Percentiles rank a stretch among this genome's conserved stretches.
Conservation (phyloP, 2,888 invertebrate species). For the Coecobrya sp. region DNA sequence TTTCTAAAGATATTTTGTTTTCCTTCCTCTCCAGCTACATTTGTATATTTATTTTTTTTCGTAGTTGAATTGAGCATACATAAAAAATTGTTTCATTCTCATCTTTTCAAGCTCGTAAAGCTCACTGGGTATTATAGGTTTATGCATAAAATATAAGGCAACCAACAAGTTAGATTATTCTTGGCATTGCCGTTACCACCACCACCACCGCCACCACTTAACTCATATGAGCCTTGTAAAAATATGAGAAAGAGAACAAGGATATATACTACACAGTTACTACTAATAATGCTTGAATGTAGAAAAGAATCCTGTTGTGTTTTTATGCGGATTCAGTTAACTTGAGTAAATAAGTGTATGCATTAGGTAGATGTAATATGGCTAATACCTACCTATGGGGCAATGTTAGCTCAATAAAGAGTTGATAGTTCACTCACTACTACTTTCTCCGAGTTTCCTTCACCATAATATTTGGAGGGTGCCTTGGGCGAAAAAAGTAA, state of each 20-base stretch:
- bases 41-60: slow-evolving; percentile 30
- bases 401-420: slow-evolving; percentile 2
- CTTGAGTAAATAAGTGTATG: slow-evolving; percentile 52
- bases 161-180: slow-evolving; percentile 78
- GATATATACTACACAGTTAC: neutral
- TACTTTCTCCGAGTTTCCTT: neutral
- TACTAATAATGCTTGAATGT: neutral
- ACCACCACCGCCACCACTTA: slow-evolving; percentile 18
- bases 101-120: slow-evolving; percentile 34
- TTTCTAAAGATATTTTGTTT: slow-evolving; percentile 30
- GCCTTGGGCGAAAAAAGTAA: slow-evolving; percentile 66
- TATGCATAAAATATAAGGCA: slow-evolving; percentile 80
- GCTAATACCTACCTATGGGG: slow-evolving; percentile 13
- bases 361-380: neutral
- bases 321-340: slow-evolving; percentile 29
- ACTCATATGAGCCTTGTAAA: neutral
- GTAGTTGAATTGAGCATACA: slow-evolving; percentile 10
- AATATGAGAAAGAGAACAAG: slow-evolving; percentile 18
- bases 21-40: neutral
- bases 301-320: neutral
- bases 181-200: neutral
- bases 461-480: slow-evolving; percentile 28
- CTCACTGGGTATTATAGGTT: slow-evolving; percentile 77
- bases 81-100: slow-evolving; percentile 18
- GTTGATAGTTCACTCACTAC: slow-evolving; percentile 13